Percentiles rank a stretch among this genome's conserved stretches.
phyloP scores from a whole-genome alignment of 2,797 vertebrate species.

The Acanthornis magna region DNA sequence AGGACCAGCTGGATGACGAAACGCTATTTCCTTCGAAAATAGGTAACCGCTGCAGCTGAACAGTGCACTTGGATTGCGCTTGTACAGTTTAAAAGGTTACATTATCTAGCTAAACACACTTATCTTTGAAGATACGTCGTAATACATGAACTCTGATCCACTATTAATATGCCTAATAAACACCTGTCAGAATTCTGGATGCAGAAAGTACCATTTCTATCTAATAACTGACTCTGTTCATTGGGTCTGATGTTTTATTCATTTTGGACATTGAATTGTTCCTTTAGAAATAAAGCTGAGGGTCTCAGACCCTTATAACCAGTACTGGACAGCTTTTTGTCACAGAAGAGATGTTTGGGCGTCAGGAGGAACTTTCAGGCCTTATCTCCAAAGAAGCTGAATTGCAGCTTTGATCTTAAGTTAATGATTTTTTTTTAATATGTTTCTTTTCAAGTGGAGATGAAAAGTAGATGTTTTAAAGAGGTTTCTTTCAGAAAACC shows the following conservation, averaged over 20 bases:
- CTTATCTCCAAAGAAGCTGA: not conserved
- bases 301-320: not conserved
- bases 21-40: constrained; percentile 98
- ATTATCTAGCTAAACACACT: not conserved
- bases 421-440: not conserved
- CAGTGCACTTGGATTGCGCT: not conserved
- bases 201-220: not conserved
- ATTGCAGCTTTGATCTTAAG: not conserved
- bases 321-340: not conserved
- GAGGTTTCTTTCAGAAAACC: not conserved
- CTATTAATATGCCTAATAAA: not conserved
- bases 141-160: not conserved
- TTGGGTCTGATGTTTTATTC: not conserved
- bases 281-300: not conserved
- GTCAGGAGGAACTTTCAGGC: not conserved
- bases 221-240: not conserved
- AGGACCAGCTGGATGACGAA: constrained; percentile 98
- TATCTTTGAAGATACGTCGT: not conserved
- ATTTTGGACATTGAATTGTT: not conserved
- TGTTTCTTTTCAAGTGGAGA: not conserved
- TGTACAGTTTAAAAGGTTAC: not conserved
- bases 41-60: constrained; percentile 71
- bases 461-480: not conserved
- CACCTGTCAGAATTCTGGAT: not conserved
- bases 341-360: not conserved